Conservation (phyloP, 2,888 invertebrate species). For the Ametastegia equiseti region DNA sequence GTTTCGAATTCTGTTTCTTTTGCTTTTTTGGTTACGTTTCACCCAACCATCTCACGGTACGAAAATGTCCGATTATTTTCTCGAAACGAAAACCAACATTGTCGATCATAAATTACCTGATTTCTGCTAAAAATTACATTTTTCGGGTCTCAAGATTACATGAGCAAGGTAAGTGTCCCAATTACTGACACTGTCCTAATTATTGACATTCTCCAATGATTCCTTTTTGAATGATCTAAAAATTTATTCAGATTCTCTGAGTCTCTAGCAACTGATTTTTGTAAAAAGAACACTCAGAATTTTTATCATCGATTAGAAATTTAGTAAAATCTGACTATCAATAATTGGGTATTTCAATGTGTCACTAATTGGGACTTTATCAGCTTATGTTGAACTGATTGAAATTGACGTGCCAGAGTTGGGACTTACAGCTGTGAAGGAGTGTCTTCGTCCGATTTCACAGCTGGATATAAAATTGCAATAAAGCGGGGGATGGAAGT, state of each 20-base stretch:
- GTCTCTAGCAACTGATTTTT: too few relatives aligned
- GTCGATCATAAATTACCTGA: neutral
- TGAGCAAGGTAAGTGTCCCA: neutral
- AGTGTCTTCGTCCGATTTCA: neutral
- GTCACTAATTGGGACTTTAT: too few relatives aligned
- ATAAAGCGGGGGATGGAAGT: neutral
- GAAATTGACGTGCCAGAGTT: slow-evolving; percentile 35
- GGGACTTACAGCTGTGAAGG: neutral
- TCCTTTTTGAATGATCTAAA: neutral
- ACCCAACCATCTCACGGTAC: neutral
- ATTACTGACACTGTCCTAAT: too few relatives aligned
- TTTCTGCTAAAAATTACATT: neutral
- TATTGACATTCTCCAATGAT: too few relatives aligned
- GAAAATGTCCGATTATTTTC: neutral
- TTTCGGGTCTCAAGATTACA: neutral
- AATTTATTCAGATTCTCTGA: neutral
- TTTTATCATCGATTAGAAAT: too few relatives aligned
- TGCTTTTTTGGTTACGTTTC: neutral
- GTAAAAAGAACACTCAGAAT: too few relatives aligned
- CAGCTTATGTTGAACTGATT: neutral
- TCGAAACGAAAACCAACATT: neutral
- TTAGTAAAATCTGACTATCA: too few relatives aligned
- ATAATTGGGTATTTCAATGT: too few relatives aligned
- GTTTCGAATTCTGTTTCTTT: neutral
- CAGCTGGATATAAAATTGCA: too few relatives aligned